Evolutionary conservation across 2,888 invertebrate genomes (phyloP), one percentile per base, ranked within the genome.

Genomic region (Epistrophella euchroma): DNA sequence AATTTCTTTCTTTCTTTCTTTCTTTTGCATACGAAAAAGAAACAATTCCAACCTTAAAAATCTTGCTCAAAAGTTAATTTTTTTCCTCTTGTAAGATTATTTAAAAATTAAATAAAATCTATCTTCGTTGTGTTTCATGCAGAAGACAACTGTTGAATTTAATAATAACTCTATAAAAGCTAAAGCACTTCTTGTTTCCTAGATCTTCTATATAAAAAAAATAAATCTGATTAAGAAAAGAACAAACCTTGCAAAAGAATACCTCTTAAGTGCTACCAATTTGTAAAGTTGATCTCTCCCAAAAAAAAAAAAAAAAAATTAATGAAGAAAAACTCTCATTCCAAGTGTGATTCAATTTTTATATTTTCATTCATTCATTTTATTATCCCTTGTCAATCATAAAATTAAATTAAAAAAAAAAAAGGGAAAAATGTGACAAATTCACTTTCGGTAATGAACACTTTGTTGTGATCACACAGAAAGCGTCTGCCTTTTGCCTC

Each of bases 381-480:
- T 64, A 66, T 75, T 68, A 68, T 77, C 62, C 56, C 52, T 71
- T 71, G 74, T 72, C 47, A 75, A 72, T 52, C 76, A 80, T 78
- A 35, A 83, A 78, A 78, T 78, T 52, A 45, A 78, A 71, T 77
- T 62, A 40, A 66, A 66, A 62, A 25, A 50, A 28, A 5, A 5
- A 5, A 32, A 78, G 45, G 22, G 22, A 43, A 68, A 55, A 71
- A 32, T 52, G 52, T 70, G 52, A 85, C 62, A 85, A 77, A 73
- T 81, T 85, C 85, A 85, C 81, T 85, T 85, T 85, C 68, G 66
- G 58, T 79, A 45, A 28, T 64, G 40, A 60, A 73, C 60, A 52
- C 66, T 55, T 50, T 50, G 58, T 50, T 19, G 55, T 37, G 37
- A 19, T 50, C 47, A 58, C 28, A 50, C 43, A 22, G 35, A 45